A percentile compares a stretch with the other conserved stretches of the same genome.
phyloP scores from a whole-genome alignment of 2,797 vertebrate species.

The Thaleichthys pacificus region DNA sequence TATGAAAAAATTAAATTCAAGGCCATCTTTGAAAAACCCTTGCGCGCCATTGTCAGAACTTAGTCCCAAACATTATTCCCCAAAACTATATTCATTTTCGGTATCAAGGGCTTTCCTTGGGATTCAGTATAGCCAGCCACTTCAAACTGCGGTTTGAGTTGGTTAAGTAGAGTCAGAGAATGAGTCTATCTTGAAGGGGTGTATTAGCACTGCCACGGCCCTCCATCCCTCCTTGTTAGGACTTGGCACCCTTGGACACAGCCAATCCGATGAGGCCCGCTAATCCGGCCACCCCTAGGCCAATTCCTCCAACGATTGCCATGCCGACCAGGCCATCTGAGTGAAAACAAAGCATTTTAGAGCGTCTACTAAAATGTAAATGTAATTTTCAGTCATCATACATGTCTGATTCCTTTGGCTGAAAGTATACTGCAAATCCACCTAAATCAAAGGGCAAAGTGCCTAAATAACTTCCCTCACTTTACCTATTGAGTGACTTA shows the following conservation, averaged over 20 bases:
- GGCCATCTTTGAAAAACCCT: slow-evolving; percentile 30
- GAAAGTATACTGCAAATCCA: too few species aligned
- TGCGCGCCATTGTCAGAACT: background rate
- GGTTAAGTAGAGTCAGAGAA: slow-evolving; percentile 19
- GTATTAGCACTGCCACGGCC: slow-evolving; percentile 28
- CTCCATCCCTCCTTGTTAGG: slow-evolving; percentile 65
- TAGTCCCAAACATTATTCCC: slow-evolving; percentile 24
- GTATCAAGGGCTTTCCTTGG: background rate
- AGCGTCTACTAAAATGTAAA: too few species aligned
- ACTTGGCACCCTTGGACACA: slow-evolving; percentile 85
- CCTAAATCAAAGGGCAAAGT: too few species aligned
- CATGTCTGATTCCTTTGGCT: too few species aligned
- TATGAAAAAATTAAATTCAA: slow-evolving; percentile 22
- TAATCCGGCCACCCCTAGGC: slow-evolving; percentile 84
- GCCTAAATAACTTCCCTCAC: too few species aligned
- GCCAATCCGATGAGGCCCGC: slow-evolving; percentile 89
- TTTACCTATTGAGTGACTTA: too few species aligned
- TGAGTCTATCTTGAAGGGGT: slow-evolving; percentile 31
- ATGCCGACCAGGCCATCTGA: slow-evolving; percentile 92
- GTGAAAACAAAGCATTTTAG: slow-evolving; percentile 20
- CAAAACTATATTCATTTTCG: background rate
- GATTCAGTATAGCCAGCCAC: background rate
- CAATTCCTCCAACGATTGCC: slow-evolving; percentile 90
- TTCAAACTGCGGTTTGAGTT: slow-evolving; percentile 12
- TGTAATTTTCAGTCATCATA: too few species aligned